phyloP scores from a whole-genome alignment of 2,113 vertebrate species.

The Ibidorhyncha struthersii region DNA sequence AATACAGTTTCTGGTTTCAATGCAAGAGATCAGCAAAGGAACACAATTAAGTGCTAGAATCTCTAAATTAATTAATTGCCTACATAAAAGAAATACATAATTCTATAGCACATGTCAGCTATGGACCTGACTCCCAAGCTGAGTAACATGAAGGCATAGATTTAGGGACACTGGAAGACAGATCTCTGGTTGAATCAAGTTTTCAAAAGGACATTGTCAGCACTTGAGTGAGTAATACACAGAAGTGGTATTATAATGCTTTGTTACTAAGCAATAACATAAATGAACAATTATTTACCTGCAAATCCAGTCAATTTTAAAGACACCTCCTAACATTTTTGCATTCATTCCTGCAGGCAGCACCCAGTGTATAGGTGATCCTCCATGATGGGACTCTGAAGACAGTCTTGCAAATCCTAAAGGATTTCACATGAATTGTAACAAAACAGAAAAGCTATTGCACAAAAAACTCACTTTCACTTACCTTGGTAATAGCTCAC shows the following conservation, averaged over 20 bases:
- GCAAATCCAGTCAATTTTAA: slow-evolving; percentile 99
- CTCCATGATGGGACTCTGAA: slow-evolving; percentile 96
- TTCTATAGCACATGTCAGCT: neutral
- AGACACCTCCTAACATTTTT: slow-evolving; percentile 98
- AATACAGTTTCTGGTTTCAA: neutral
- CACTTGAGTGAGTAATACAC: neutral
- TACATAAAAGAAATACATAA: neutral
- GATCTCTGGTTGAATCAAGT: neutral
- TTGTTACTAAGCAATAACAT: neutral
- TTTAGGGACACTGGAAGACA: neutral
- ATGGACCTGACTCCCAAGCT: neutral
- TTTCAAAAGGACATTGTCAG: neutral
- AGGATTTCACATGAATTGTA: slow-evolving; percentile 9
- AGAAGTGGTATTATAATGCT: neutral
- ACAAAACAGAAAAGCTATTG: neutral
- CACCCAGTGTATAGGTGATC: slow-evolving; percentile 98
- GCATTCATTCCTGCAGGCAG: slow-evolving; percentile 98
- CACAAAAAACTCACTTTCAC: neutral
- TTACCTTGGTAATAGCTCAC: neutral
- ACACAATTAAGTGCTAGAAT: neutral
- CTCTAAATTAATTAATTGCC: neutral
- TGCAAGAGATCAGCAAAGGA: neutral
- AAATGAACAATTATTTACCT: slow-evolving; percentile 75
- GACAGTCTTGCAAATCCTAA: slow-evolving; percentile 93
- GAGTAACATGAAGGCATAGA: neutral